Percentiles rank a stretch among this genome's conserved stretches.
phyloP scores from a whole-genome alignment of 2,797 vertebrate genomes.

The Lindbergichthys nudifrons region DNA sequence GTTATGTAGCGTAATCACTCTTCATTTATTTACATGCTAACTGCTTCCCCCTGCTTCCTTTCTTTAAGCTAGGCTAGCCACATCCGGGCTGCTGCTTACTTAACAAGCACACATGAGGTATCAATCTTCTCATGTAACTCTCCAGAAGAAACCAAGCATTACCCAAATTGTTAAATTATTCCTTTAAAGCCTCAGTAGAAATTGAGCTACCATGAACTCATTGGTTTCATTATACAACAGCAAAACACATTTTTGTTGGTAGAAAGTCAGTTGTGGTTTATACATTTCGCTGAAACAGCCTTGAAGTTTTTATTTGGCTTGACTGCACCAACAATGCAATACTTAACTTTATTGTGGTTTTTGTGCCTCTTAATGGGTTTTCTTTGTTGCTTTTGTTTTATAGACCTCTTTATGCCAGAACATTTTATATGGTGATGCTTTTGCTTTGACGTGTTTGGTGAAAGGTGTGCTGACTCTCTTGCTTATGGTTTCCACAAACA shows the following conservation, averaged over 20 bases:
- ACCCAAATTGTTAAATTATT: not conserved
- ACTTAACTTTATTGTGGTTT: slow-evolving; percentile 15
- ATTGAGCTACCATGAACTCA: not conserved
- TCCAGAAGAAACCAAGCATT: not conserved
- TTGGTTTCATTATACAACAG: slow-evolving; percentile 1
- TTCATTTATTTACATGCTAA: not conserved
- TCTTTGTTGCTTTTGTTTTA: slow-evolving; percentile 30
- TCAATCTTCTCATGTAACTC: not conserved
- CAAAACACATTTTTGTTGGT: slow-evolving; percentile 6
- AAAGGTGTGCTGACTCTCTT: slow-evolving; percentile 55
- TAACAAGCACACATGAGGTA: not conserved
- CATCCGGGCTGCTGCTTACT: not conserved
- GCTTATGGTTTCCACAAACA: slow-evolving; percentile 10
- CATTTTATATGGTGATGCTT: not conserved
- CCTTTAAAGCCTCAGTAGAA: not conserved
- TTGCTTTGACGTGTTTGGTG: slow-evolving; percentile 18
- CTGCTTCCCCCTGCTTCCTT: not conserved
- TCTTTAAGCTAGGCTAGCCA: not conserved
- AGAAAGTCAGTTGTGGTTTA: slow-evolving; percentile 20
- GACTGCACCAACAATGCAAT: slow-evolving; percentile 11
- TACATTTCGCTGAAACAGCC: slow-evolving; percentile 9
- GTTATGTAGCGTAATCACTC: no score
- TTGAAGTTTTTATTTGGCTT: slow-evolving; percentile 13
- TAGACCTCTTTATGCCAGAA: not conserved
- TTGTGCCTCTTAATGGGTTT: slow-evolving; percentile 16